A percentile compares a stretch with the other conserved stretches of the same genome.
Conservation (phyloP, 1,140 invertebrate species). For the Pollicipes pollicipes region DNA sequence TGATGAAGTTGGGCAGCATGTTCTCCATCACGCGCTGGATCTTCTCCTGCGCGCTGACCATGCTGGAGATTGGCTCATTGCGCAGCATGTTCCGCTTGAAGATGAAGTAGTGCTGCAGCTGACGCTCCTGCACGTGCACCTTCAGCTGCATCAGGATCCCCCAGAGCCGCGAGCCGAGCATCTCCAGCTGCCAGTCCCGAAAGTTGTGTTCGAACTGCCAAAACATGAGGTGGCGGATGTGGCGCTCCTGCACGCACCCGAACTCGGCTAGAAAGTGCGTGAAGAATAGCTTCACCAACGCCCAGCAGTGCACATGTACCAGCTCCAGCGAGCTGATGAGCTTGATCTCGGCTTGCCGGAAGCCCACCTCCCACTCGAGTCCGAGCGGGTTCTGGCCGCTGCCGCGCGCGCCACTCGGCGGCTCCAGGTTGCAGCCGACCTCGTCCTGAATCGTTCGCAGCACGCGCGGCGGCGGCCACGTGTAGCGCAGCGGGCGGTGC, state of each 20-base stretch:
- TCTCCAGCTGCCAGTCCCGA: constrained; percentile 46
- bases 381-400: constrained; percentile 36
- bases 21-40: constrained; percentile 46
- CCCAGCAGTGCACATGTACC: constrained; percentile 44
- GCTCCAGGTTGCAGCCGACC: constrained; percentile 45
- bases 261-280: constrained; percentile 32
- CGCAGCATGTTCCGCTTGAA: constrained; percentile 48
- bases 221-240: constrained; percentile 55
- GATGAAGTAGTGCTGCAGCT: constrained; percentile 51
- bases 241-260: constrained; percentile 35
- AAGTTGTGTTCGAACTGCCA: constrained; percentile 52
- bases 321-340: constrained; percentile 47
- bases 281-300: constrained; percentile 38
- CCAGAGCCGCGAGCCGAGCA: constrained; percentile 43
- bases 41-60: constrained; percentile 42
- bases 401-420: constrained; percentile 41
- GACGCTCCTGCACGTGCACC: constrained; percentile 30
- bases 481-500: constrained; percentile 24
- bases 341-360: constrained; percentile 49
- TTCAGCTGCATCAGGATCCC: constrained; percentile 37
- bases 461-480: constrained; percentile 45
- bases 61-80: constrained; percentile 40
- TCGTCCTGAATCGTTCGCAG: constrained; percentile 39
- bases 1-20: constrained; percentile 45
- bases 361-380: constrained; percentile 52